A percentile compares a stretch with the other conserved stretches of the same genome.
These are phyloP conservation scores for Xenopus borealis DNA, from an alignment of 2,113 vertebrate species.

Conservation along the genomic window DNA sequence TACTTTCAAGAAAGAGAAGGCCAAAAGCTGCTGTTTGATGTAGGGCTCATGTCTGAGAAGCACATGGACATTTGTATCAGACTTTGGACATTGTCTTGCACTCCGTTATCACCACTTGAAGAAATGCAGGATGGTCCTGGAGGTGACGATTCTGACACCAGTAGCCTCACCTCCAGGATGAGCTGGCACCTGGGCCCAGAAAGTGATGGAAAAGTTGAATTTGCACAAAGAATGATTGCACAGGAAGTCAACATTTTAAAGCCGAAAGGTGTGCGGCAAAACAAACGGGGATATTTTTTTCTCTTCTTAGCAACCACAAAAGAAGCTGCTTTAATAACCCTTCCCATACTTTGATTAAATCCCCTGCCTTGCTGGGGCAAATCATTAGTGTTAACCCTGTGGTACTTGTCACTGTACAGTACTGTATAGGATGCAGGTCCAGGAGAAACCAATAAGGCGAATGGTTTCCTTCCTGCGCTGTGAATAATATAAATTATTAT, in stretches of 20 bases:
- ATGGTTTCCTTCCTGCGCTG: conserved; percentile 30
- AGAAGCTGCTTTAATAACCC: conserved; percentile 35
- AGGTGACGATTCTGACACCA: conserved; percentile 32
- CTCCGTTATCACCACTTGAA: conserved; percentile 39
- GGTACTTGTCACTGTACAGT: conserved; percentile 43
- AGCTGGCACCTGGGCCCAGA: conserved; percentile 19
- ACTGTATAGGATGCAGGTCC: conserved; percentile 31
- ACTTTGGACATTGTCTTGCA: conserved; percentile 39
- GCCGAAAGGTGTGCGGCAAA: conserved; percentile 23
- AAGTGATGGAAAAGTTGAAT: conserved; percentile 41
- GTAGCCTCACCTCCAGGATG: conserved; percentile 9
- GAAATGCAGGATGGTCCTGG: conserved; percentile 48
- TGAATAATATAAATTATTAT: conserved; percentile 33
- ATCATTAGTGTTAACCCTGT: conserved; percentile 44
- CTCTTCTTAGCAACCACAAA: conserved; percentile 11
- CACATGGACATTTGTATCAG: conserved; percentile 35
- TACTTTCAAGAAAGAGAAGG: conserved; percentile 87
- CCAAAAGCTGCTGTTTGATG: conserved; percentile 91
- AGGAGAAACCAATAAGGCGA: conserved; percentile 18
- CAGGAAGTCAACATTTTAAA: conserved; percentile 9
- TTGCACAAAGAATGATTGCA: conserved; percentile 43
- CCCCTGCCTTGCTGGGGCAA: conserved; percentile 25
- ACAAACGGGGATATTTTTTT: not conserved
- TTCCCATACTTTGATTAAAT: conserved; percentile 31
- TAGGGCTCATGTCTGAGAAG: conserved; percentile 60